Evolutionary conservation across 2,888 invertebrate species (phyloP).

Genomic region (Oasisia sp.): DNA sequence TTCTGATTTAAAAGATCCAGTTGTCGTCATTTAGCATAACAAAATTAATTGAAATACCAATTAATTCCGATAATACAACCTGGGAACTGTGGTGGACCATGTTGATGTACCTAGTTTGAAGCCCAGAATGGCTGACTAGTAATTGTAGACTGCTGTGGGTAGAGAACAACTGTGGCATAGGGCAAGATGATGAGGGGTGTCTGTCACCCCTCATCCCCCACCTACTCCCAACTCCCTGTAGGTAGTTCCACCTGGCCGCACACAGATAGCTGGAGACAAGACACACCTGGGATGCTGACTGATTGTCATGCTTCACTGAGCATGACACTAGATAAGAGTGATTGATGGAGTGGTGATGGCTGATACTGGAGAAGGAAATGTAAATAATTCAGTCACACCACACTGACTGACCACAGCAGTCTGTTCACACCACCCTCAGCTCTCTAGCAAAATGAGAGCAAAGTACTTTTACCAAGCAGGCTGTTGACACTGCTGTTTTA

Average conservation of each 20-base stretch:
- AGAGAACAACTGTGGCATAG: background rate
- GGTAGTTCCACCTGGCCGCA: background rate
- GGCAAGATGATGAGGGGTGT: background rate
- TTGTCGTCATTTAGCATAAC: too few species aligned
- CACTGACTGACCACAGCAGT: background rate
- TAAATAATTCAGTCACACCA: slow-evolving; percentile 7
- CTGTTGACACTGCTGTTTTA: background rate
- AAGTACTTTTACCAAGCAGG: background rate
- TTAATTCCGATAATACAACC: too few species aligned
- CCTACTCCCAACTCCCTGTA: background rate
- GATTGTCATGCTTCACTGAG: background rate
- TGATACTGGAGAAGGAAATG: background rate
- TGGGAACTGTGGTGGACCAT: too few species aligned
- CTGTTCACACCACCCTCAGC: background rate
- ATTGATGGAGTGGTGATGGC: slow-evolving; percentile 5
- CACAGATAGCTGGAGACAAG: background rate
- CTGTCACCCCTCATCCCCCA: background rate
- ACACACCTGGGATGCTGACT: background rate
- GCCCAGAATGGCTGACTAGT: too few species aligned
- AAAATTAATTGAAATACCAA: too few species aligned
- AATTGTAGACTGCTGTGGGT: background rate
- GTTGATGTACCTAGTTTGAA: too few species aligned
- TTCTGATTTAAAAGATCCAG: too few species aligned
- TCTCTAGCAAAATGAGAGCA: background rate
- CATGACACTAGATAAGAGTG: background rate